Conservation (phyloP, 2,797 vertebrate genomes). For the Tokudaia muenninki region DNA sequence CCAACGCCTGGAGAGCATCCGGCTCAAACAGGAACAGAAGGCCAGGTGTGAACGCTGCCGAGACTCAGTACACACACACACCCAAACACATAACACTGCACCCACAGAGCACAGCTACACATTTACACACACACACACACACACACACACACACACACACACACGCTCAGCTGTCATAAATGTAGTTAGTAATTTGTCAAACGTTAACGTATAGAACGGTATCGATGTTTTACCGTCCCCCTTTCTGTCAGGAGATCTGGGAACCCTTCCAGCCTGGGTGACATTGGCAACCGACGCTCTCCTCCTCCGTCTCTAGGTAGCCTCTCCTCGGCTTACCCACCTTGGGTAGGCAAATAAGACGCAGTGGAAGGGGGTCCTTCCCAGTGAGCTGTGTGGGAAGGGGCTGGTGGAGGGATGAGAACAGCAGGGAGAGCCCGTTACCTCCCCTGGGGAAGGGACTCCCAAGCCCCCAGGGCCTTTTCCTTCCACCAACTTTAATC, state of each 20-base stretch:
- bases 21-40: conserved; percentile 97
- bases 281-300: conserved; percentile 95
- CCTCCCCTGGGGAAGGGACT: conserved; percentile 53
- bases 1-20: conserved; percentile 96
- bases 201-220: neutral
- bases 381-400: conserved; percentile 24
- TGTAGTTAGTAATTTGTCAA: neutral
- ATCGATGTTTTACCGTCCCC: neutral
- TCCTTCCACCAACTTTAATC: conserved; percentile 79
- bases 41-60: conserved; percentile 89
- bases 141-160: neutral
- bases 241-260: conserved; percentile 92
- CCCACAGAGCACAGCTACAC: neutral
- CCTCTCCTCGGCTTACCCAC: conserved; percentile 54
- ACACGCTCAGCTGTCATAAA: neutral
- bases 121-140: neutral
- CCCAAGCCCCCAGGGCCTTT: conserved; percentile 28
- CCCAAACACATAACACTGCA: neutral
- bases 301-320: conserved; percentile 97
- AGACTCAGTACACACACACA: neutral
- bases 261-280: conserved; percentile 94
- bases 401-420: neutral
- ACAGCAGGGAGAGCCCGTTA: neutral
- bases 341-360: conserved; percentile 62
- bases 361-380: neutral